These are phyloP conservation scores for Pantala flavescens DNA, from an alignment of 1,140 invertebrate genomes.

Conservation along the genomic window DNA sequence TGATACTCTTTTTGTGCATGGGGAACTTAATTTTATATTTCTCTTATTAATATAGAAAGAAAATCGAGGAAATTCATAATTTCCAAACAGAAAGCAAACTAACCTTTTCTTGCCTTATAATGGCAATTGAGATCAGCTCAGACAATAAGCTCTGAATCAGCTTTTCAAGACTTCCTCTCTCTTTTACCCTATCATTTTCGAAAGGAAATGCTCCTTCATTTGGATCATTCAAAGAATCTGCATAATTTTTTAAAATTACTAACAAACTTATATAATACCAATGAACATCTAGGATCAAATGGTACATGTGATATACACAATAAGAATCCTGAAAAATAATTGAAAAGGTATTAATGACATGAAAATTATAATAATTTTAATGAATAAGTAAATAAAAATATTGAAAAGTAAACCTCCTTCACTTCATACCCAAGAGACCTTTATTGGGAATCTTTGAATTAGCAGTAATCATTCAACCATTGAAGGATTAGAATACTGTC, in stretches of 20 bases:
- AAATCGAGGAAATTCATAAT: background rate
- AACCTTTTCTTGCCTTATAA: background rate
- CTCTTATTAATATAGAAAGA: background rate
- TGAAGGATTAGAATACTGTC: too few species aligned
- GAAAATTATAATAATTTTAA: too few species aligned
- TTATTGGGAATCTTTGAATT: too few species aligned
- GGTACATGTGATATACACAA: background rate
- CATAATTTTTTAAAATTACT: background rate
- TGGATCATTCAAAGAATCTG: background rate
- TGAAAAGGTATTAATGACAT: background rate
- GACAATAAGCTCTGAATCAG: background rate
- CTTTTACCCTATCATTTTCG: background rate
- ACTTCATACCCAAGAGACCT: too few species aligned
- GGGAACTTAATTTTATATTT: background rate
- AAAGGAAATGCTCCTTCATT: background rate
- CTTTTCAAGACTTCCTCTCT: background rate
- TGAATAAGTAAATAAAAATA: too few species aligned
- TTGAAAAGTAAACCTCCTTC: too few species aligned
- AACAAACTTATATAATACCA: background rate
- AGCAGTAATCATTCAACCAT: too few species aligned
- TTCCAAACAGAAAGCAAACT: background rate
- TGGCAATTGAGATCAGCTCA: background rate
- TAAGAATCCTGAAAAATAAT: background rate
- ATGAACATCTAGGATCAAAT: background rate
- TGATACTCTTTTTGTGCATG: background rate